Base-by-base conservation (phyloP, 2,888 invertebrate species). In the Trachelus troglodyta region DNA sequence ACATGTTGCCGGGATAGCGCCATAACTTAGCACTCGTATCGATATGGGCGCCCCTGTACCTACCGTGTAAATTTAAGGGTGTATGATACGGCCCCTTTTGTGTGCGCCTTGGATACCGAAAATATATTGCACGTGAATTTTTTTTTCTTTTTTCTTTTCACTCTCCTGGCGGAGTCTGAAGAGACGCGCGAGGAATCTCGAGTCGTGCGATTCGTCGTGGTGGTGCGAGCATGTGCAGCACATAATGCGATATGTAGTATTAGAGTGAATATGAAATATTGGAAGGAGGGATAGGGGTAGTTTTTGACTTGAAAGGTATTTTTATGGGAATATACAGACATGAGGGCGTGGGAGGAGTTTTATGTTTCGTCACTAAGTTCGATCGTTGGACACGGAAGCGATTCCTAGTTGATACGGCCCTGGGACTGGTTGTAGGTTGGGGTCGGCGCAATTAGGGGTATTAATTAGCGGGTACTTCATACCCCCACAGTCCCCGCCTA, bases 391-490 rank as follows among this genome's bases (percentile, higher is more conserved):
- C 34, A 73, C 31, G 73, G 56, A 76, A 74, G 74, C 69, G 77
- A 80, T 81, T 69, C 79, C 80, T 75, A 35, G 76, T 77, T 76
- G n/a, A 77, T 82, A 81, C 87, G 84, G 87, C 87, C 87, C 87
- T 88, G 87, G 77, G 74, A 74, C 83, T 87, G 82, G 81, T 76
- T 76, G 81, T 79, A 79, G 79, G 77, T 77, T 82, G 86, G 88
- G 88, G 88, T 88, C 85, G 88, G 87, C 87, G 89, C 90, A 91
- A 91, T 91, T 91, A 90, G 90, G 90, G 89, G 89, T 91, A 91
- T 91, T 91, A 91, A 91, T 91, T 91, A 91, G 90, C 90, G 87
- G 87, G 88, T 88, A 89, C 91, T 90, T 89, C 87, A 85, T 86
- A 82, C 82, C 81, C 83, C 85, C 86, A 81, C 85, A 83, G 81